A percentile compares a stretch with the other conserved stretches of the same genome.
phyloP scores from a whole-genome alignment of 2,113 vertebrate genomes.

The Pelobates fuscus region DNA sequence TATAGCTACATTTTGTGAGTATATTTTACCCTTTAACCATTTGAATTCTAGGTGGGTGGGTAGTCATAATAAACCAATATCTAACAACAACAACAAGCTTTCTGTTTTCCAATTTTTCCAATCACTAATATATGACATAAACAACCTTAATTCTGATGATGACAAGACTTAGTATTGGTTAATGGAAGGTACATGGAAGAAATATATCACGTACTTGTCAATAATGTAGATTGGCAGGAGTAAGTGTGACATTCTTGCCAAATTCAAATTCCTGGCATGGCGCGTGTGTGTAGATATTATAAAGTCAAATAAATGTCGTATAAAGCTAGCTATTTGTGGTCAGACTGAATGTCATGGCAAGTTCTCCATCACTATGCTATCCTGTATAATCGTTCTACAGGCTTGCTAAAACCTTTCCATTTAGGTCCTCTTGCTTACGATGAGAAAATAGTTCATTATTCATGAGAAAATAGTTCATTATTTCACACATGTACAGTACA shows the following conservation, averaged over 20 bases:
- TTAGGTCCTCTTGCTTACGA: background rate
- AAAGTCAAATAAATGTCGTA: slow-evolving; percentile 7
- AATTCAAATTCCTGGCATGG: background rate
- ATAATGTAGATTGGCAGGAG: background rate
- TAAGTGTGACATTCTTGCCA: background rate
- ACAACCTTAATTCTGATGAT: background rate
- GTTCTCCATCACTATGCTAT: background rate
- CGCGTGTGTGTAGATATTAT: background rate
- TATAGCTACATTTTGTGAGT: too few relatives aligned
- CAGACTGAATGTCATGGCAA: background rate
- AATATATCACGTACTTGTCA: background rate
- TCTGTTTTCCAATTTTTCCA: background rate
- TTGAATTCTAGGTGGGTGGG: too few relatives aligned
- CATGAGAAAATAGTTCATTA: too few relatives aligned
- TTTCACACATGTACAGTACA: too few relatives aligned
- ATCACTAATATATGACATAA: background rate
- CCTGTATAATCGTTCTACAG: background rate
- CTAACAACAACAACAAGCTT: too few relatives aligned
- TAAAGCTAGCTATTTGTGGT: background rate
- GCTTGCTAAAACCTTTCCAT: background rate
- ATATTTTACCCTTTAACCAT: too few relatives aligned
- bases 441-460: too few relatives aligned
- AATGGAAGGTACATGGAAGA: background rate
- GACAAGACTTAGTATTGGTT: background rate
- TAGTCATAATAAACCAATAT: too few relatives aligned